Conservation (phyloP, 2,888 invertebrate genomes). For the Augiades crinisus region DNA sequence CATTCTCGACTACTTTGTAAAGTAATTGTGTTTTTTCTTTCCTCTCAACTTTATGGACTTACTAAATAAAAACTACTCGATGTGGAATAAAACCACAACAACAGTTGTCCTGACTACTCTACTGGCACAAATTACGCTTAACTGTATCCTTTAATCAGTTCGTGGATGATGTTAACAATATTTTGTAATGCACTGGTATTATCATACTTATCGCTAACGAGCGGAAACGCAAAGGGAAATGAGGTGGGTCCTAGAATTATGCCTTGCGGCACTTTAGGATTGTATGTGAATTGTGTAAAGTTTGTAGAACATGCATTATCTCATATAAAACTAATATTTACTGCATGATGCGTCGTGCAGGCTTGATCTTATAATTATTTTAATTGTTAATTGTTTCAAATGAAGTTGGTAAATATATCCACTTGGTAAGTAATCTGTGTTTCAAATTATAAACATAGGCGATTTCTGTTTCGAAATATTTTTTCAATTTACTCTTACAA, state of each 20-base stretch:
- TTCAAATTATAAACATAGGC: too few relatives aligned
- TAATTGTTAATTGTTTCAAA: too few relatives aligned
- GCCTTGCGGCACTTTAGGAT: constrained; percentile 52
- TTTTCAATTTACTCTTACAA: too few relatives aligned
- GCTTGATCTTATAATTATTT: too few relatives aligned
- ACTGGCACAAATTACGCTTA: constrained; percentile 62
- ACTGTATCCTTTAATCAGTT: constrained; percentile 62
- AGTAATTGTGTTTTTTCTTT: constrained; percentile 26
- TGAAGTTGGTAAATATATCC: too few relatives aligned
- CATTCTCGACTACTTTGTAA: constrained; percentile 38
- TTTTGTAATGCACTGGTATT: constrained; percentile 65
- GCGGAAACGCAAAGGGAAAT: constrained; percentile 62
- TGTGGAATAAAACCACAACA: constrained; percentile 32
- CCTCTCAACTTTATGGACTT: constrained; percentile 43
- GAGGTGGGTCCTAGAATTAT: constrained; percentile 51
- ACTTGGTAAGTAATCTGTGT: too few relatives aligned
- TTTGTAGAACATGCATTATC: too few relatives aligned
- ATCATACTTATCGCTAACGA: constrained; percentile 65
- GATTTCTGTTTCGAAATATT: too few relatives aligned
- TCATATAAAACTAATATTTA: too few relatives aligned
- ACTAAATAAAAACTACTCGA: constrained; percentile 32
- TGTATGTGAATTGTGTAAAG: constrained; percentile 30
- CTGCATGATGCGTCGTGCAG: too few relatives aligned
- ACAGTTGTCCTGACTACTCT: constrained; percentile 45
- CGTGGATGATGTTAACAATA: constrained; percentile 56